phyloP scores from a whole-genome alignment of 2,113 vertebrate genomes.

The Elephas maximus region DNA sequence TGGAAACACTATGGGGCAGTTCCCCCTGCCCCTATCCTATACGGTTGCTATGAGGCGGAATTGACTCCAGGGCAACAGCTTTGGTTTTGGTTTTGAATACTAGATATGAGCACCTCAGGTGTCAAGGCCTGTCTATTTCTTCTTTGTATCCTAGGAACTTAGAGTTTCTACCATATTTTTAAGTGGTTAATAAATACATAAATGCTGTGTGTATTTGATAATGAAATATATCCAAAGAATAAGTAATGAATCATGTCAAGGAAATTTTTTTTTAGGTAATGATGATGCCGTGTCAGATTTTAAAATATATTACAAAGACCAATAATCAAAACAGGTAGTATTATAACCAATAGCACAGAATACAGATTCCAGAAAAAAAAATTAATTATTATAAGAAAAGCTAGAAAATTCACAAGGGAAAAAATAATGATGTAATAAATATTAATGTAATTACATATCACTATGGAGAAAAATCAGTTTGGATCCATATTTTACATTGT shows the following conservation, averaged over 20 bases:
- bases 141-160: neutral
- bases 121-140: neutral
- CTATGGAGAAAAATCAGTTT: neutral
- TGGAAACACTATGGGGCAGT: too few species aligned
- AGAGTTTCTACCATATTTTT: neutral
- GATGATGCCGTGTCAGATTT: neutral
- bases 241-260: neutral
- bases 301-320: neutral
- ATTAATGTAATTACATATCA: neutral
- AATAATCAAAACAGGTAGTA: neutral
- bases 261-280: neutral
- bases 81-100: too few species aligned
- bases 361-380: slow-evolving; percentile 20
- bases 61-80: too few species aligned
- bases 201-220: neutral
- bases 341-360: neutral
- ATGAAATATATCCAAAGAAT: slow-evolving; percentile 26
- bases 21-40: too few species aligned
- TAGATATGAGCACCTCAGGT: neutral
- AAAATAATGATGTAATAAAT: neutral
- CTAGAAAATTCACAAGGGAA: neutral
- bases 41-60: too few species aligned
- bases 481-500: neutral
- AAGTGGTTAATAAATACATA: neutral
- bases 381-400: neutral